phyloP scores from a whole-genome alignment of 2,888 invertebrate genomes.

The Aquatica leii region DNA sequence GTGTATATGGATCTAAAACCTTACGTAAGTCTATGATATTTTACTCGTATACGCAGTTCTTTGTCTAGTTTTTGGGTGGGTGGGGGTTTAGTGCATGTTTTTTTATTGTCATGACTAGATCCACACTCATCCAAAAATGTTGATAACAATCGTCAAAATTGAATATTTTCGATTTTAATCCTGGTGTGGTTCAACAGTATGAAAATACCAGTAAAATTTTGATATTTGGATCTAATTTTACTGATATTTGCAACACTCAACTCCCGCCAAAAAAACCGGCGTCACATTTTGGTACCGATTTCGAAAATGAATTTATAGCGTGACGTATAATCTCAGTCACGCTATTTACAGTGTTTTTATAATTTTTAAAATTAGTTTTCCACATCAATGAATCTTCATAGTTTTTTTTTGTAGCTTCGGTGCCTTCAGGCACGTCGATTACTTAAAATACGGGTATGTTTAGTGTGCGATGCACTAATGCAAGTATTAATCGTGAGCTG shows the following conservation, averaged over 20 bases:
- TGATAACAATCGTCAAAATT: constrained; percentile 30
- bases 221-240: constrained; percentile 4
- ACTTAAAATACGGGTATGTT: too few relatives aligned
- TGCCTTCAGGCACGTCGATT: not conserved
- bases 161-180: not conserved
- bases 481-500: constrained; percentile 19
- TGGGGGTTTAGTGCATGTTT: constrained; percentile 79
- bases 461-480: too few relatives aligned
- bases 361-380: constrained; percentile 12
- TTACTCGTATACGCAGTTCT: too few relatives aligned
- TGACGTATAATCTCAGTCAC: too few relatives aligned
- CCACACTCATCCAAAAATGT: constrained; percentile 79
- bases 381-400: constrained; percentile 16
- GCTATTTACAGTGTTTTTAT: too few relatives aligned
- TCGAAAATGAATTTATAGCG: too few relatives aligned
- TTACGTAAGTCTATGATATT: too few relatives aligned
- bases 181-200: not conserved
- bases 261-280: constrained; percentile 18
- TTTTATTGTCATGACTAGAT: constrained; percentile 74
- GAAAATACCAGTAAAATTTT: not conserved
- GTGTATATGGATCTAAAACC: too few relatives aligned
- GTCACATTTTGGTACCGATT: too few relatives aligned
- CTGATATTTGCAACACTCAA: constrained; percentile 13
- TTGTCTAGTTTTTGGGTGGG: constrained; percentile 69
- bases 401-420: too few relatives aligned